Evolutionary conservation across 2,797 vertebrate genomes (phyloP).

Genomic region (Coilia nasus): DNA sequence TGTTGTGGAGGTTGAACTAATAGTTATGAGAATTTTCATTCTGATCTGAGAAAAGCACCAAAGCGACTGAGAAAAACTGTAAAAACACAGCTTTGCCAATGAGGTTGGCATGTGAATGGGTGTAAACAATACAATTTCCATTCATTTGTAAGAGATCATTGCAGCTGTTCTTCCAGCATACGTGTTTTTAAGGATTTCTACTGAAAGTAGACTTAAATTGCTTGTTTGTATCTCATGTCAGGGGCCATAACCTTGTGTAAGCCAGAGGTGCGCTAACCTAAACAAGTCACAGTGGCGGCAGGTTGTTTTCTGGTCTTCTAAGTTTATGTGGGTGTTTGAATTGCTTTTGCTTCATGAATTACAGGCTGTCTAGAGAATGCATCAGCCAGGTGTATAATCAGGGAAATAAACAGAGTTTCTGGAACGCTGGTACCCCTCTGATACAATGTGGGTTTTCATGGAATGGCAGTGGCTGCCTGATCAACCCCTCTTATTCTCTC

Average conservation of each 20-base stretch:
- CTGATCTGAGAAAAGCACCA: too few relatives aligned
- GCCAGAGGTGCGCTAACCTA: background rate
- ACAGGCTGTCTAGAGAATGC: background rate
- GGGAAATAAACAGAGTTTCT: background rate
- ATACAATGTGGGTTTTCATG: background rate
- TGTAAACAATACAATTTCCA: background rate
- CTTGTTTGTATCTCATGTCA: background rate
- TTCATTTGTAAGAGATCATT: background rate
- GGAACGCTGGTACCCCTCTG: background rate
- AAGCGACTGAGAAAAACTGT: too few relatives aligned
- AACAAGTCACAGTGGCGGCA: background rate
- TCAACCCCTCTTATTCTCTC: background rate
- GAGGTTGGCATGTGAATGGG: background rate
- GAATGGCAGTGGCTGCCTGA: background rate
- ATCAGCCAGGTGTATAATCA: constrained; percentile 12
- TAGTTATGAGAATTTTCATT: too few relatives aligned
- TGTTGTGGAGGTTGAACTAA: too few relatives aligned
- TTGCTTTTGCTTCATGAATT: background rate
- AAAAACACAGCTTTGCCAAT: background rate
- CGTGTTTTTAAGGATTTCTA: too few relatives aligned
- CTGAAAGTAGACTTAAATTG: background rate
- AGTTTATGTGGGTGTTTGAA: background rate
- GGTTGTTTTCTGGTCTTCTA: background rate
- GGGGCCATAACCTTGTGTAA: background rate
- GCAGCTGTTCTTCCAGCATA: background rate